phyloP scores from a whole-genome alignment of 2,888 invertebrate species.

The Calameuta idolon region DNA sequence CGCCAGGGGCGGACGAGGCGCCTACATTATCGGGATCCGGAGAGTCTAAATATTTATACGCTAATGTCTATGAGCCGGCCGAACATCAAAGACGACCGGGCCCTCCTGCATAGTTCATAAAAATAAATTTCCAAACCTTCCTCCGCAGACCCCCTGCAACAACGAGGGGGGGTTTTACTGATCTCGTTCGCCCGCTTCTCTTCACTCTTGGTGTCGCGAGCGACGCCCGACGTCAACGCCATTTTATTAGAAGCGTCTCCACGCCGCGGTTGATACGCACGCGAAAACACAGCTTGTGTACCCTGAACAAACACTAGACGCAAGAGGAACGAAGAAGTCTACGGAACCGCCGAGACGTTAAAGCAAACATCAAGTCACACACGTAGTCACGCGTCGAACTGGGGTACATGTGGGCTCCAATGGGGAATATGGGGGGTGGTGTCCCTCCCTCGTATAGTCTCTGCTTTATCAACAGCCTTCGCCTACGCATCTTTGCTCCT shows the following conservation, averaged over 20 bases:
- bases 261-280: slow-evolving; percentile 46
- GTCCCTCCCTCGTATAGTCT: too few relatives aligned
- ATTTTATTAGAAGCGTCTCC: slow-evolving; percentile 19
- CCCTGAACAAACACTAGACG: slow-evolving; percentile 56
- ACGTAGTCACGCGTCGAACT: slow-evolving; percentile 49
- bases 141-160: background rate
- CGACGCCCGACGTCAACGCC: background rate
- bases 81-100: slow-evolving; percentile 61
- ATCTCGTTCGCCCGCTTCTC: slow-evolving; percentile 15
- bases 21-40: slow-evolving; percentile 48
- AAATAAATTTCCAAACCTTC: slow-evolving; percentile 59
- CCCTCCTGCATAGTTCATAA: slow-evolving; percentile 58
- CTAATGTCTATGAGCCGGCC: slow-evolving; percentile 55
- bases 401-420: background rate
- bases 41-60: slow-evolving; percentile 63
- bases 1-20: slow-evolving; percentile 34
- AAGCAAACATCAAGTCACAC: slow-evolving; percentile 62
- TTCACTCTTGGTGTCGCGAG: slow-evolving; percentile 16
- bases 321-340: slow-evolving; percentile 32
- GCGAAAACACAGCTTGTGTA: slow-evolving; percentile 63
- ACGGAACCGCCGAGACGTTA: slow-evolving; percentile 60
- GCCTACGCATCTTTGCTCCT: background rate
- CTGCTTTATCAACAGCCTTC: too few relatives aligned
- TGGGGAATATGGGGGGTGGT: too few relatives aligned
- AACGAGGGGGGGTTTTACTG: background rate